phyloP scores from a whole-genome alignment of 2,113 vertebrate genomes.

The Hepsetus odoe region DNA sequence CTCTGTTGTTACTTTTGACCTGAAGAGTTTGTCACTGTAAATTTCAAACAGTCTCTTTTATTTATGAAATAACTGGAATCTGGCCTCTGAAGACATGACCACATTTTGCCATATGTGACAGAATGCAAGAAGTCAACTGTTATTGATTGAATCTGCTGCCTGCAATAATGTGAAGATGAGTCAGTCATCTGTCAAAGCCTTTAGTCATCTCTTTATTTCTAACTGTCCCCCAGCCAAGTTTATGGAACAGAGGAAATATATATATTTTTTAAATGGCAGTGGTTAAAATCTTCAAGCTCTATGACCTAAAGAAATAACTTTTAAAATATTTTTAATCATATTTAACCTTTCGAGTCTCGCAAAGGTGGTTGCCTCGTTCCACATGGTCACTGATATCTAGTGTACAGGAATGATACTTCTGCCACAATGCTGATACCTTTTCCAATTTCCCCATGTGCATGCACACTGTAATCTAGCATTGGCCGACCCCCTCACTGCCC shows the following conservation, averaged over 20 bases:
- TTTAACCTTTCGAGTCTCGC: background rate
- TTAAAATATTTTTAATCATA: background rate
- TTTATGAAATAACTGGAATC: background rate
- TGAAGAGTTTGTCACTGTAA: background rate
- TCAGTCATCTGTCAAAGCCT: constrained; percentile 69
- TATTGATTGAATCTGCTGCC: constrained; percentile 73
- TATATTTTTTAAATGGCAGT: constrained; percentile 49
- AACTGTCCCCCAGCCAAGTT: constrained; percentile 45
- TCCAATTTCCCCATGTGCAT: background rate
- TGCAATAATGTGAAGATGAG: constrained; percentile 74
- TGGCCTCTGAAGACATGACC: constrained; percentile 53
- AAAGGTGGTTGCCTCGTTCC: background rate
- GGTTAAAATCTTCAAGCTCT: background rate
- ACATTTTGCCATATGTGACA: constrained; percentile 66
- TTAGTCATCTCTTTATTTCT: constrained; percentile 61
- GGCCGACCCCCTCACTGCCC: background rate
- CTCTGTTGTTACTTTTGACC: background rate
- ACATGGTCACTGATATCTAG: no score
- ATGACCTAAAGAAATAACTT: background rate
- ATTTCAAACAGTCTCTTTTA: background rate
- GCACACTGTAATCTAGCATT: constrained; percentile 25
- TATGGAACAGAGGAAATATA: constrained; percentile 53
- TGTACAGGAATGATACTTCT: no score
- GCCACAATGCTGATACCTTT: background rate
- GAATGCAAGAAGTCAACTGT: constrained; percentile 68